Conservation (phyloP, 2,113 vertebrate species). For the Sclerurus mexicanus region DNA sequence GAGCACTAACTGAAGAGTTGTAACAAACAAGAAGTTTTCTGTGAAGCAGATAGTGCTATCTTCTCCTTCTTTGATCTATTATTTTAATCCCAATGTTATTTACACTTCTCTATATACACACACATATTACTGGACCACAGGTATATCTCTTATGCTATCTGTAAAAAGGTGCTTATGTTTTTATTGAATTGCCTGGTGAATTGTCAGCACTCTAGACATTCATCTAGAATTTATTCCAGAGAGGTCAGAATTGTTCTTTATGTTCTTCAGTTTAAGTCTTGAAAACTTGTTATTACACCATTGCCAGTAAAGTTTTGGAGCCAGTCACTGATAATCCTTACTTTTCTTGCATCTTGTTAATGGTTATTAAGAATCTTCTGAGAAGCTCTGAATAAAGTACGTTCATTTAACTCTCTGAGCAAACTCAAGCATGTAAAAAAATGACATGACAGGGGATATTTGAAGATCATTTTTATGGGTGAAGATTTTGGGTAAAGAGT, state of each 20-base stretch:
- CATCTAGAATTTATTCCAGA: background rate
- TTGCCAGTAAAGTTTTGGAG: background rate
- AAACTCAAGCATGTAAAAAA: background rate
- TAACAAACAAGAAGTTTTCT: background rate
- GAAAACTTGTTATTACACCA: background rate
- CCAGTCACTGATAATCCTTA: background rate
- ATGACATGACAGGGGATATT: background rate
- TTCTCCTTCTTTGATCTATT: background rate
- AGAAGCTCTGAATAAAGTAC: background rate
- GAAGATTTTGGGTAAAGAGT: background rate
- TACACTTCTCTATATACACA: background rate
- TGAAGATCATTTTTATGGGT: background rate
- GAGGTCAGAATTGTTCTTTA: background rate
- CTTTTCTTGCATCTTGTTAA: background rate
- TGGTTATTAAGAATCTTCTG: background rate
- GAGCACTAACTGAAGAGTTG: no score
- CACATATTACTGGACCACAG: background rate
- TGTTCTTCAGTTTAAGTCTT: background rate
- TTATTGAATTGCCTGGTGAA: background rate
- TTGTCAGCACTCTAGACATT: background rate
- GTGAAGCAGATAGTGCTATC: background rate
- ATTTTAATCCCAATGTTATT: background rate
- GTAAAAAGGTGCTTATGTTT: background rate
- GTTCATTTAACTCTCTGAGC: background rate
- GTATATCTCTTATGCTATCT: background rate